Base-by-base conservation (phyloP, 1,140 invertebrate species). In the Acromyrmex heyeri region DNA sequence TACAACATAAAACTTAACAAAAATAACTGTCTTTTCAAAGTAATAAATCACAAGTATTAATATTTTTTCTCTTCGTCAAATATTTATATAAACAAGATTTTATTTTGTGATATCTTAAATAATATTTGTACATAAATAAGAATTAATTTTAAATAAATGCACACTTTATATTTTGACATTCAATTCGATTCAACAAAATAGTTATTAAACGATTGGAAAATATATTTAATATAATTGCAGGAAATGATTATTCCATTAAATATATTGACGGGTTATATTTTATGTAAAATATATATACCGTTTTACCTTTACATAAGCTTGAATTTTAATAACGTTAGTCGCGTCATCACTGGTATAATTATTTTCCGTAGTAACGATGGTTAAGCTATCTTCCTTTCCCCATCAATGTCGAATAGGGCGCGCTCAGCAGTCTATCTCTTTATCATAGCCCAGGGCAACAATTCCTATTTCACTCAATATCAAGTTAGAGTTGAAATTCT, bases 401-500 rank as follows among this genome's bases (percentile, higher is more conserved):
- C 64, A 44, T 34, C 73, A 8, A 61, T 12, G n/a, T n/a, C 18
- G 21, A 69, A 14, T n/a, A 38, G 67, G 48, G 48, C 44, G 44
- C 44, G 76, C 27, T 48, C 59, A 78, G 27, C 44, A n/a, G n/a
- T 67, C 44, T 67, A 67, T 50, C 77, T 79, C 61, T 81, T 81
- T 81, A 81, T 55, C 77, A 81, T 55, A 16, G 64, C 64, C 77
- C 24, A 44, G 16, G 77, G 77, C 77, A 55, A 34, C 10, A 65
- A 65, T 65, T 48, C 30, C 64, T 81, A 81, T 81, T 81, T 81
- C 77, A 21, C 69, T n/a, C 30, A 81, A 70, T 30, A 44, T 70
- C 34, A 34, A 53, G 27, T 69, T 81, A 53, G 48, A 67, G 48
- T 70, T 70, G 48, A 81, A 81, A 81, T 81, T 70, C 64, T 70